Conservation (phyloP, 37 sponge, comb jelly and placozoan species). For the Mnemiopsis leidyi region DNA sequence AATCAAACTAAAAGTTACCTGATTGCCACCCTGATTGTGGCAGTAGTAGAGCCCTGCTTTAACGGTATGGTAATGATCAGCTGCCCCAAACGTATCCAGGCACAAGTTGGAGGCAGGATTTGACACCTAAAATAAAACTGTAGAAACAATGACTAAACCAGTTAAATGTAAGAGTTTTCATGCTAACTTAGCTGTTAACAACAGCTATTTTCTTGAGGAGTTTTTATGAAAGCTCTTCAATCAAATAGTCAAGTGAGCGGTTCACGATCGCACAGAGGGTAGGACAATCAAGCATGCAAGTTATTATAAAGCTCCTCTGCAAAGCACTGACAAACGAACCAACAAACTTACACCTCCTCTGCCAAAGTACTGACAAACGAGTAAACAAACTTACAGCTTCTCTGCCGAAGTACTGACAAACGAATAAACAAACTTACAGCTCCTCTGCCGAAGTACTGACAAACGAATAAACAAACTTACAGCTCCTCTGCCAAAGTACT, state of each 20-base stretch:
- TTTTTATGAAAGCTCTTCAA: too few species aligned
- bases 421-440: too few species aligned
- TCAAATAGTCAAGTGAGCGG: not conserved
- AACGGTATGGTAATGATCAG: conserved; percentile 74
- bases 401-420: too few species aligned
- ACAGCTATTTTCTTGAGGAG: too few species aligned
- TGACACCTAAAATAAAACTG: conserved; percentile 67
- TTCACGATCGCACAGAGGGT: not conserved
- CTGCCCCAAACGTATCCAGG: conserved; percentile 80
- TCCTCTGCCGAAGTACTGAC: too few species aligned
- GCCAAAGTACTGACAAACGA: too few species aligned
- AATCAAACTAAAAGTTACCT: conserved; percentile 74
- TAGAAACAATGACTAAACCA: not conserved
- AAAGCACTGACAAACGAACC: not conserved
- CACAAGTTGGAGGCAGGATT: conserved; percentile 74
- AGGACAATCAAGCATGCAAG: not conserved
- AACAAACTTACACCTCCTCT: too few species aligned
- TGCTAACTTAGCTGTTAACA: too few species aligned
- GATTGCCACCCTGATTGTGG: conserved; percentile 88
- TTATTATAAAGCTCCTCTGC: not conserved
- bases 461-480: too few species aligned
- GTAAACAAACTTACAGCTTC: too few species aligned
- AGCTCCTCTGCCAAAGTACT: too few species aligned
- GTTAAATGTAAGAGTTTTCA: too few species aligned
- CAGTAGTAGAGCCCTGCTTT: conserved; percentile 80